Conservation (phyloP, 2,888 invertebrate genomes). For the Fragum sueziense region DNA sequence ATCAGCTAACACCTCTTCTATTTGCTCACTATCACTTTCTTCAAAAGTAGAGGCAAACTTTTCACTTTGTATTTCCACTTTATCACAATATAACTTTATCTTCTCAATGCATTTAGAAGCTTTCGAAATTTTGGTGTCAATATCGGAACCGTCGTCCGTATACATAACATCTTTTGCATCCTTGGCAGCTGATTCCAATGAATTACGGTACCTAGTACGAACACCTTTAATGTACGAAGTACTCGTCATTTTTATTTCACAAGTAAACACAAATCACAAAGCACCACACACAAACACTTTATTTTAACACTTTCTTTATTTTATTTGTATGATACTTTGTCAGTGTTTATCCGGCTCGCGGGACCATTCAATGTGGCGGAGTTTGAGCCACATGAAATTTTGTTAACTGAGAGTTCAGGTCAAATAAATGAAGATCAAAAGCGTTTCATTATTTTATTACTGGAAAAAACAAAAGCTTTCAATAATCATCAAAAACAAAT, state of each 20-base stretch:
- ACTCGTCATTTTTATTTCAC: not conserved
- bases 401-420: not conserved
- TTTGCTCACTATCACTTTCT: not conserved
- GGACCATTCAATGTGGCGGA: conserved; percentile 8
- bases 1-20: not conserved
- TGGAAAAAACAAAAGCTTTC: not conserved
- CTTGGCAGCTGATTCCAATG: conserved; percentile 1
- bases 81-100: conserved; percentile 5
- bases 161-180: not conserved
- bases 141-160: not conserved
- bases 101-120: not conserved
- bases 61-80: not conserved
- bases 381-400: not conserved
- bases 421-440: too few species aligned
- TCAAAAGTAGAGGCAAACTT: not conserved
- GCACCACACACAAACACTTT: not conserved
- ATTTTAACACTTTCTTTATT: not conserved
- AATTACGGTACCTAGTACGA: not conserved
- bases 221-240: conserved; percentile 1
- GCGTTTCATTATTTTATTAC: not conserved
- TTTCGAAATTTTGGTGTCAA: not conserved
- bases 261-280: not conserved
- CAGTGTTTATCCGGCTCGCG: conserved; percentile 3
- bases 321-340: not conserved
- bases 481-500: not conserved